phyloP scores from a whole-genome alignment of 2,888 invertebrate genomes.

The Rhingia rostrata region DNA sequence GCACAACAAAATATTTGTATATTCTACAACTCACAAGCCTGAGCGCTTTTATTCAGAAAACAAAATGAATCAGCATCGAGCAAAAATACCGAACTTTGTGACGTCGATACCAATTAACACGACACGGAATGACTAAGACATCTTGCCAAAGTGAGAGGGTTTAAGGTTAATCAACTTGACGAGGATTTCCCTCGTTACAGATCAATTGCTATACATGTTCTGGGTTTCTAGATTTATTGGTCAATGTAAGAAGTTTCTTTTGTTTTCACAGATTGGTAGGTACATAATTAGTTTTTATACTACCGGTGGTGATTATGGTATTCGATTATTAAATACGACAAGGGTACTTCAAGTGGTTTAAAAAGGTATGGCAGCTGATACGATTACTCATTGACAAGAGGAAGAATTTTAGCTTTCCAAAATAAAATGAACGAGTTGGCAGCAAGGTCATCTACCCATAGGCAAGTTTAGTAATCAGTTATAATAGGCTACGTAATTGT shows the following conservation, averaged over 20 bases:
- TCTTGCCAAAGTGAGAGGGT: not conserved
- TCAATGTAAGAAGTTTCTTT: slow-evolving; percentile 31
- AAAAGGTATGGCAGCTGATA: too few relatives aligned
- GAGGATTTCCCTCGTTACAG: slow-evolving; percentile 41
- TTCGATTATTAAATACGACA: too few relatives aligned
- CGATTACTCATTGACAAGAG: too few relatives aligned
- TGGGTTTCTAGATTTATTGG: slow-evolving; percentile 38
- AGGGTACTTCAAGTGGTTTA: too few relatives aligned
- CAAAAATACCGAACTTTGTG: slow-evolving; percentile 22
- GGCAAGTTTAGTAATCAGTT: too few relatives aligned
- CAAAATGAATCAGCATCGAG: slow-evolving; percentile 22
- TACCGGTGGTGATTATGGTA: not conserved
- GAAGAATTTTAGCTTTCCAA: too few relatives aligned
- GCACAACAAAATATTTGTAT: not conserved
- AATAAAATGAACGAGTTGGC: too few relatives aligned
- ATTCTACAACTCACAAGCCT: not conserved
- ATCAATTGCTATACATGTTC: slow-evolving; percentile 27
- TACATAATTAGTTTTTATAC: not conserved
- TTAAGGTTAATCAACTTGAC: slow-evolving; percentile 25
- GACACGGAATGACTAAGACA: not conserved
- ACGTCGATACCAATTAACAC: slow-evolving; percentile 17
- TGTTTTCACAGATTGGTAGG: not conserved
- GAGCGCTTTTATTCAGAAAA: not conserved
- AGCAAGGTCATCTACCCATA: not conserved
- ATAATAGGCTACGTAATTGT: too few relatives aligned